These are phyloP conservation scores for Amiota mariae DNA, from an alignment of 2,888 invertebrate species.

Conservation along the genomic window DNA sequence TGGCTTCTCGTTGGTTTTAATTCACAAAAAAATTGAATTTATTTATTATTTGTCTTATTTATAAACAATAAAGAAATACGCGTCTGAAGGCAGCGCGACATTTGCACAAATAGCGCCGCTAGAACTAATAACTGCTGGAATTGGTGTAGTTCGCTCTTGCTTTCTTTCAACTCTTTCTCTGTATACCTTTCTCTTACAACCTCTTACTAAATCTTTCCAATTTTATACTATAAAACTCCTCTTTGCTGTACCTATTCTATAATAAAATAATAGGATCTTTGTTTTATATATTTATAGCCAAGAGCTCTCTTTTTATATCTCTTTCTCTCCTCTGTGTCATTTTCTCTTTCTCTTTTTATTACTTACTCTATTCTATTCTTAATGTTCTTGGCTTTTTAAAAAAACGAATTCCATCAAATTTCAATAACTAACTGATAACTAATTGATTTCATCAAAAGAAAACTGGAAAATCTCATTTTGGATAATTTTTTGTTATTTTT, in stretches of 20 bases:
- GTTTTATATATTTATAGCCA: no score
- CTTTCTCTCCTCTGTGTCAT: no score
- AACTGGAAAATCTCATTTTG: no score
- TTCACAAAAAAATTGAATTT: no score
- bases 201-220: background rate
- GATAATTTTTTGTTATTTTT: no score
- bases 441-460: no score
- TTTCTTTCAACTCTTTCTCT: background rate
- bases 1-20: no score
- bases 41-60: no score
- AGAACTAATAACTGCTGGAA: conserved; percentile 73
- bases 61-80: no score
- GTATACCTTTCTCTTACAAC: background rate
- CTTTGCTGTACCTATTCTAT: background rate
- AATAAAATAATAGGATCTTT: no score
- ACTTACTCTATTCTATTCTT: background rate
- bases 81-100: conserved; percentile 2
- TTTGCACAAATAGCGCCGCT: conserved; percentile 64
- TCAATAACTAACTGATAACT: no score
- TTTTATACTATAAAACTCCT: background rate
- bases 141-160: conserved; percentile 57
- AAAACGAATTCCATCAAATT: background rate
- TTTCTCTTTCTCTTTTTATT: background rate
- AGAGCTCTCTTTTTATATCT: background rate
- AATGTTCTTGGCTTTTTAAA: background rate